Evolutionary conservation across 2,888 invertebrate species (phyloP), one percentile per base, ranked within the genome.

Genomic region (Pristionchus entomophagus): DNA sequence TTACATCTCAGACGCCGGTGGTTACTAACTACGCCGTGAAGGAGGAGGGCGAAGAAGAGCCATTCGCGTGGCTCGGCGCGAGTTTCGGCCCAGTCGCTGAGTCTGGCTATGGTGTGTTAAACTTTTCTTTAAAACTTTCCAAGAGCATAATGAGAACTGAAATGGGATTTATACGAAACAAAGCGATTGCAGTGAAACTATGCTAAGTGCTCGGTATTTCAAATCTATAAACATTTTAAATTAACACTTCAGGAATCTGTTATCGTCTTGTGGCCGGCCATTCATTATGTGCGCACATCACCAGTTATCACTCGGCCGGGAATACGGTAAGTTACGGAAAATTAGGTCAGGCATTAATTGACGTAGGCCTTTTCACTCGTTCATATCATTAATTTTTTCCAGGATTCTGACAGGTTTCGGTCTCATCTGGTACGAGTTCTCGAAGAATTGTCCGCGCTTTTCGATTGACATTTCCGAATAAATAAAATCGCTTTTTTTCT

Each of bases 241-340:
- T n/a, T n/a, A n/a, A n/a, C n/a, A 26, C 32, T 87, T 77, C 77
- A 88, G 89, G 90, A 56, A 86, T 91, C n/a, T 91, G 91, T 65
- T 91, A 91, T 86, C 90, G 91, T 17, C 89, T 91, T 73, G 91
- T 89, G 2, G 91, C 91, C 45, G 90, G 90, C 49, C 90, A 90
- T 77, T 86, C 88, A 8, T 91, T 91, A 49, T 85, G 88, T 51
- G 88, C 86, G 5, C 89, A 91, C 81, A 89, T 91, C 26, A 88
- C 91, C 17, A 88, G 88, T 35, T 91, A 88, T 82, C 88, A 91
- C 35, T 90, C 90, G 17, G 88, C 91, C 1, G 56, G 78, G 17
- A 88, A 88, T 65, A 91, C 91, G 45, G 89, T 87, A 77, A 22
- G 22, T 56, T 22, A 51, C 3, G 0, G 4, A 26, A 5, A 26